Evolutionary conservation across 1,140 invertebrate species (phyloP), one percentile per base, ranked within the genome.

Genomic region (Trichonephila inaurata): DNA sequence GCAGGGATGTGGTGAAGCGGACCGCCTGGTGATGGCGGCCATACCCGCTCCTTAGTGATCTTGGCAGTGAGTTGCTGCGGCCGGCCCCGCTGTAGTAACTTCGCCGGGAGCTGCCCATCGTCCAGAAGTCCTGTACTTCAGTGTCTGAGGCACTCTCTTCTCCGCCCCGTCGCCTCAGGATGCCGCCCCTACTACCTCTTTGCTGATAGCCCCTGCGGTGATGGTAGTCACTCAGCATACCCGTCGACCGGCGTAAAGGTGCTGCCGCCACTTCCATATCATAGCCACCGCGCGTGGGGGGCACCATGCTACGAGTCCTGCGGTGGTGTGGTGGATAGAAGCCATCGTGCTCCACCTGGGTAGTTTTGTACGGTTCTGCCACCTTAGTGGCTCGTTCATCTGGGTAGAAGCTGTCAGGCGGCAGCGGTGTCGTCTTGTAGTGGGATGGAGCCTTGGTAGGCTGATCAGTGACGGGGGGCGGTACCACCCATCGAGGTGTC

Each of bases 61-160:
- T 88, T 72, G 95, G 95, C 88, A 96, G 94, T 87, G 95, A 95
- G 88, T 95, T 95, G 94, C 95, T 95, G n/a, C 95, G 88, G 85
- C 95, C 95, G 86, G 95, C 96, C 60, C 77, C 92, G 85, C 95
- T 95, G 24, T 40, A 58, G 24, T 60, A 60, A 24, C 66, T 58
- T 6, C 85, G 69, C 24, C 89, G 77, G 62, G 82, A 58, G 16
- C 88, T n/a, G 12, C 91, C 91, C 44, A 77, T 66, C 69, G 95
- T 95, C 95, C 95, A 95, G 93, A 95, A 96, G 12, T 95, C 95
- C 95, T 95, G 61, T 95, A 98, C 98, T 96, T 99, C 99, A 0
- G 98, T 99, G 95, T 99, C 99, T 21, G 98, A 99, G 61, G 98
- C 98, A 95, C 98, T 98, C n/a, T 94, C 94, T 12, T 89, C 58